Percentiles rank a stretch among this genome's conserved stretches.
Evolutionary conservation across 2,113 vertebrate genomes (phyloP).

Genomic region (Lasiurus borealis): DNA sequence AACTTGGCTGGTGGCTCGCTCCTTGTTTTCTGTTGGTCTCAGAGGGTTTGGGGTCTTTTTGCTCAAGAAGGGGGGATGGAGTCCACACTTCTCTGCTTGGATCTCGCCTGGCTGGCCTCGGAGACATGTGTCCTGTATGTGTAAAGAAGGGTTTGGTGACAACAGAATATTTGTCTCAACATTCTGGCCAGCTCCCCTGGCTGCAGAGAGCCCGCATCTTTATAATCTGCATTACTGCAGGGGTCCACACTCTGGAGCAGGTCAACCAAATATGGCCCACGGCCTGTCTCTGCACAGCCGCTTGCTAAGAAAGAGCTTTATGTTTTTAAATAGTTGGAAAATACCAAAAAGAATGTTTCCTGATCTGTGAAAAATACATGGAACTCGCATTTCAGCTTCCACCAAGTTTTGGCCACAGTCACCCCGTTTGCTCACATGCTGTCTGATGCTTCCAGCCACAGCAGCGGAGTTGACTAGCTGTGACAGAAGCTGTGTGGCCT

Average conservation of each 20-base stretch:
- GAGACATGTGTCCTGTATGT: background rate
- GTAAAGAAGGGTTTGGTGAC: background rate
- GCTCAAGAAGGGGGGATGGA: background rate
- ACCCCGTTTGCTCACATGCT: background rate
- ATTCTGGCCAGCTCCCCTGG: background rate
- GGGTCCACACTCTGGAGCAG: fast-evolving
- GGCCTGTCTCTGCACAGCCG: background rate
- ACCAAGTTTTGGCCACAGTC: background rate
- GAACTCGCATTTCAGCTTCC: background rate
- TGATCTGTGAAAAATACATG: background rate
- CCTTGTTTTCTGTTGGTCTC: background rate
- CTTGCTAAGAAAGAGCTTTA: background rate
- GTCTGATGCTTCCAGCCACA: background rate
- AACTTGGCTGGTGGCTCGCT: background rate
- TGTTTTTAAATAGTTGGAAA: background rate
- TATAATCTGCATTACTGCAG: background rate
- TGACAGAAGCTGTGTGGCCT: background rate
- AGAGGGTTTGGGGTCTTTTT: background rate
- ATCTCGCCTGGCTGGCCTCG: background rate
- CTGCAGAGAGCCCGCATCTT: too few relatives aligned
- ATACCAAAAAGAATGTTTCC: too few relatives aligned
- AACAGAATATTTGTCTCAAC: too few relatives aligned
- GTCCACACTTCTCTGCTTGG: background rate
- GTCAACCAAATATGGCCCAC: background rate
- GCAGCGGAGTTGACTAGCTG: fast-evolving